phyloP scores from a whole-genome alignment of 2,113 vertebrate genomes.

The Cranoglanis bouderius region DNA sequence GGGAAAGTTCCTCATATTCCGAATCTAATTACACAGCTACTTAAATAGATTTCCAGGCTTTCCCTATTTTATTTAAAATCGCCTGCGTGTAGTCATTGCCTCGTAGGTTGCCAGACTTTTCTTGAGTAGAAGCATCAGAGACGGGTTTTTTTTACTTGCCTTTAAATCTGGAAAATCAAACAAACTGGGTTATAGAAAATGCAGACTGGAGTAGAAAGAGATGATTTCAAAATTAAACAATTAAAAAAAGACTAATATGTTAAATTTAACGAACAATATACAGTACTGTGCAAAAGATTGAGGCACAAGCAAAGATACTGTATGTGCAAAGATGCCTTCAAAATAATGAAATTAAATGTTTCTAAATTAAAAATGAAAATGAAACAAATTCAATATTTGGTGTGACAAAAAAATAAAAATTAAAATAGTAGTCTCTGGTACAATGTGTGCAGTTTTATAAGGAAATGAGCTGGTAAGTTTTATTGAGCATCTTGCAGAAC shows the following conservation, averaged over 20 bases:
- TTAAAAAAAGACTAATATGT: background rate
- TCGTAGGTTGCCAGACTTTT: background rate
- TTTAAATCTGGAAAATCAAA: background rate
- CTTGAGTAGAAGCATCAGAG: background rate
- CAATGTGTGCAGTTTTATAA: too few relatives aligned
- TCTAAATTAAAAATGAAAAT: too few relatives aligned
- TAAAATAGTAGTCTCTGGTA: too few relatives aligned
- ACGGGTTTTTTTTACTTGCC: background rate
- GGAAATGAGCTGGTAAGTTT: too few relatives aligned
- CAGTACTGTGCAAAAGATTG: too few relatives aligned
- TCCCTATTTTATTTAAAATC: background rate
- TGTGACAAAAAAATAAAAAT: too few relatives aligned
- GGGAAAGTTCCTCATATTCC: background rate
- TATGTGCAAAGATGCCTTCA: too few relatives aligned
- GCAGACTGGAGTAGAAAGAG: background rate
- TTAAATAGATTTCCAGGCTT: background rate
- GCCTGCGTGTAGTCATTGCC: background rate
- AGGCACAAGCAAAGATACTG: too few relatives aligned
- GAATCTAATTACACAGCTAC: background rate
- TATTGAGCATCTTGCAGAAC: too few relatives aligned
- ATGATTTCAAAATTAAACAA: background rate
- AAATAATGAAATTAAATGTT: too few relatives aligned
- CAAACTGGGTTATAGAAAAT: background rate
- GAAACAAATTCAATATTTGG: too few relatives aligned
- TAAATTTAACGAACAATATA: background rate